Evolutionary conservation across 2,113 vertebrate genomes (phyloP), one percentile per base, ranked within the genome.

Genomic region (Anguilla rostrata): DNA sequence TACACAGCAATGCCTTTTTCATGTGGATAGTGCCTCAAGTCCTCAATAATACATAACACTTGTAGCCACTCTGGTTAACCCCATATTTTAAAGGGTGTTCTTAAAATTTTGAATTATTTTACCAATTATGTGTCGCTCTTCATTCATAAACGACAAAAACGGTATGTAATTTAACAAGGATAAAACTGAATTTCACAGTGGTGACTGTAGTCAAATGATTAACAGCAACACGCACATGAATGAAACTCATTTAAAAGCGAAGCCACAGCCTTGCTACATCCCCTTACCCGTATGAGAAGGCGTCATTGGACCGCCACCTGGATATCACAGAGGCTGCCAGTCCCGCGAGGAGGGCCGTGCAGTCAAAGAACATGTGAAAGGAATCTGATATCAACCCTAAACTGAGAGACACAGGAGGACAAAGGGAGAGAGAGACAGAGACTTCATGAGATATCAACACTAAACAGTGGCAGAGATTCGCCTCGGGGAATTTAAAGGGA

Each of bases 351-450:
- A 99, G 96, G 56, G 98, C 98, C 53, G 98, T 99, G 93, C 98
- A 99, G 94, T 99, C 98, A 81, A 99, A 99, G 96, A 99, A 99
- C 98, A 99, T 99, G 94, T 99, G 98, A 92, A 99, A 99, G 84
- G 98, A 99, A 94, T 99, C 98, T 46, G 98, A 99, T 95, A 99
- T 99, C 92, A 99, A 93, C 89, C 98, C 98, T 95, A 99, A 94
- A 95, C 98, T 99, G 95, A 49, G 87, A 87, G 75, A 71, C 34
- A 84, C 57, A 75, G 53, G 1, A 15, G 8, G 18, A 46, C 22
- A 66, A 63, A 34, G 53, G 12, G 39, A 14, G 5, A 87, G 39
- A 71, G 26, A 86, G 39, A 78, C 75, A 83, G 80, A 63, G 41
- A 46, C 83, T 49, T 81, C 80, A 56, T 83, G 34, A 57, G 53